These are phyloP conservation scores for Copidosoma floridanum DNA, from an alignment of 1,140 invertebrate genomes.

Conservation along the genomic window DNA sequence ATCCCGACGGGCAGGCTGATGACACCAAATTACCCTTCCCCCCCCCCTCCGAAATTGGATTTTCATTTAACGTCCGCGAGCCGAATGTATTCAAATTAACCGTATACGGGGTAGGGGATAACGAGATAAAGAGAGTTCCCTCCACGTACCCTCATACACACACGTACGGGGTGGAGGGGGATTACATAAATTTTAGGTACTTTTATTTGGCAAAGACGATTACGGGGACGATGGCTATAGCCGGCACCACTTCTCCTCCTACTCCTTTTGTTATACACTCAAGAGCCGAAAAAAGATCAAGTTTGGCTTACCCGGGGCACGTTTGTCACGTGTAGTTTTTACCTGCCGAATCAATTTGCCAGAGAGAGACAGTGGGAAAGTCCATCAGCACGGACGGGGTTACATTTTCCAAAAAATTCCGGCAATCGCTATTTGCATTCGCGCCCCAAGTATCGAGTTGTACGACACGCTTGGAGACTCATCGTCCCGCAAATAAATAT, in stretches of 20 bases:
- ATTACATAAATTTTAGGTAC: conserved; percentile 56
- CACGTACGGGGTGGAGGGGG: too few species aligned
- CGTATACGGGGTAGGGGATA: conserved; percentile 1
- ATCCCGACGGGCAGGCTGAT: conserved; percentile 53
- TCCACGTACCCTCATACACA: too few species aligned
- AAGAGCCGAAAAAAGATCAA: too few species aligned
- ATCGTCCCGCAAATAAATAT: too few species aligned
- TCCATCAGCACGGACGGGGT: conserved; percentile 20
- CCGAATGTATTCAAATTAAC: conserved; percentile 55
- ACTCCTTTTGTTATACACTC: too few species aligned
- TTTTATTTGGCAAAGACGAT: too few species aligned
- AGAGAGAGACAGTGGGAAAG: neutral
- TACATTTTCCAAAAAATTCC: conserved; percentile 40
- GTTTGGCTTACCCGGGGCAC: neutral
- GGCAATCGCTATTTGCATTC: conserved; percentile 37
- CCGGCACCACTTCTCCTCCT: too few species aligned
- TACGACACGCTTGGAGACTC: too few species aligned
- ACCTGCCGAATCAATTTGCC: conserved; percentile 11
- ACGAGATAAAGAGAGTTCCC: conserved; percentile 45
- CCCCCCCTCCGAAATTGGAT: conserved; percentile 58
- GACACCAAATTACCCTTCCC: conserved; percentile 55
- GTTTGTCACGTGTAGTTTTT: too few species aligned
- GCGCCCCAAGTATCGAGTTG: too few species aligned
- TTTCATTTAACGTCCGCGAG: conserved; percentile 52
- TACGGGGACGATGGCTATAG: too few species aligned